Percentiles rank a stretch among this genome's conserved stretches.
These are phyloP conservation scores for Rattus norvegicus DNA, from an alignment of 2,113 vertebrate genomes.

Conservation along the genomic window GRCr8 NC_086020.1:31839001-31839500, in stretches of 20 bases:
- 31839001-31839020: not conserved
- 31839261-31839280: not conserved
- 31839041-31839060: conserved; percentile 58
- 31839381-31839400: conserved; percentile 9
- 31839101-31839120: not conserved
- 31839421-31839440: conserved; percentile 9
- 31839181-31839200: not conserved
- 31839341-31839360: conserved; percentile 14
- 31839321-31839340: conserved; percentile 6
- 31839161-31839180: not conserved
- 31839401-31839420: conserved; percentile 1
- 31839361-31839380: not conserved
- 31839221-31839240: not conserved
- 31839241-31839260: not conserved
- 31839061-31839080: not conserved
- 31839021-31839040: not conserved
- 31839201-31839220: not conserved
- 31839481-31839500: conserved; percentile 46
- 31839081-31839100: not conserved
- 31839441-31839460: not conserved
- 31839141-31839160: conserved; percentile 13
- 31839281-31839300: not conserved
- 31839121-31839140: not conserved
- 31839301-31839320: conserved; percentile 15
- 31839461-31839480: not conserved